Conservation (phyloP, 1,140 invertebrate genomes). For the Bombus pascuorum region DNA sequence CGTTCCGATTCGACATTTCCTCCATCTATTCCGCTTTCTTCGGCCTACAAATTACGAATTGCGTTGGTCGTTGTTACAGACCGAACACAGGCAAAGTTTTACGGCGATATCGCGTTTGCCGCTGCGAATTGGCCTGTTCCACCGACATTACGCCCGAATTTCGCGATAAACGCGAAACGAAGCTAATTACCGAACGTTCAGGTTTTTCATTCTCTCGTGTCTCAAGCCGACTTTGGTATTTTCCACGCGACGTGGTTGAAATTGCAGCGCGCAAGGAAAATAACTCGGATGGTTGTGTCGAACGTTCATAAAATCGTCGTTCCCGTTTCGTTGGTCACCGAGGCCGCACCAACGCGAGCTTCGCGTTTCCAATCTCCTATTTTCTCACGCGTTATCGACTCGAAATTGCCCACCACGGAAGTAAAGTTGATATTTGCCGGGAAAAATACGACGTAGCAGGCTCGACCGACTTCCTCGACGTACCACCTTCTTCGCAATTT, state of each 20-base stretch:
- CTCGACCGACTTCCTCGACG: constrained; percentile 57
- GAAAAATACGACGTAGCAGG: constrained; percentile 29
- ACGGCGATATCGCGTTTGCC: constrained; percentile 20
- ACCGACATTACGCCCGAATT: constrained; percentile 5
- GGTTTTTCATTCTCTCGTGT: background rate
- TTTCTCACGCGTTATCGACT: constrained; percentile 38
- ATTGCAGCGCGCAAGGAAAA: background rate
- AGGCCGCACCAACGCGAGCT: background rate
- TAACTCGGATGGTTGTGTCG: too few relatives aligned
- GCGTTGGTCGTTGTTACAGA: background rate
- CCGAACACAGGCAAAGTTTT: background rate
- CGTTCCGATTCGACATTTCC: background rate
- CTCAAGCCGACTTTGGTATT: background rate
- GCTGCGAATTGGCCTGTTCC: background rate
- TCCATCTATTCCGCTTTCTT: background rate
- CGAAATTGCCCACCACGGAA: constrained; percentile 41
- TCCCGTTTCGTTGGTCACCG: too few relatives aligned
- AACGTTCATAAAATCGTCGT: too few relatives aligned
- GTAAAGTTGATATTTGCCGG: constrained; percentile 58
- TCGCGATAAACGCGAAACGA: constrained; percentile 8
- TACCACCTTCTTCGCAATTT: constrained; percentile 53
- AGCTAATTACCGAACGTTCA: constrained; percentile 35
- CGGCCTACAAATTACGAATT: constrained; percentile 4
- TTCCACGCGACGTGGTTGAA: background rate
- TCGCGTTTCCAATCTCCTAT: constrained; percentile 9